Base-by-base conservation (phyloP, 53 echinoderm and acorn worm species). In the Echinometra lucunter region DNA sequence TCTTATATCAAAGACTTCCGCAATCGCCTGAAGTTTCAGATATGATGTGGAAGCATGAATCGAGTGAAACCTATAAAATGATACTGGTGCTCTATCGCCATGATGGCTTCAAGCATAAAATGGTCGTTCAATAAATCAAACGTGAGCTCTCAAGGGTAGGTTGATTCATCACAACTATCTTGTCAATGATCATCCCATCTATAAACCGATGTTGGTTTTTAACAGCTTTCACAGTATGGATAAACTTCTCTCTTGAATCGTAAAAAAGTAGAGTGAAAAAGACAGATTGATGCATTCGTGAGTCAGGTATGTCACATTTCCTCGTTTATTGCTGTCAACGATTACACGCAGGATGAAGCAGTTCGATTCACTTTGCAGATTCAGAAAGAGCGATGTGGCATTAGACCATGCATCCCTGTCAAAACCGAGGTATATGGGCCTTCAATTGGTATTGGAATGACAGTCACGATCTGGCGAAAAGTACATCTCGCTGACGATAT, bases 381-480 rank as follows among this genome's bases (percentile, higher is more conserved):
- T n/a, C n/a, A 40, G 78, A 42, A 38, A 38, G 42, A 78, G 42
- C 42, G 78, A 78, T 18, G 38, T 38, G 78, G 42, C 38, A 18
- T 42, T 78, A 78, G 78, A 78, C 78, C 21, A 78, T 40, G 40
- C 38, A 78, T 19, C 3, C 21, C 42, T 23, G 78, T 78, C 21
- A 19, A 78, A 42, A 78, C 6, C 40, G 40, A 78, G 42, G 21
- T 35, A 38, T 78, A 78, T 78, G 42, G 78, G 21, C 42, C 40
- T 42, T 42, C 78, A 35, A 42, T 42, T 42, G 78, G 78, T 78
- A 78, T 78, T 42, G 23, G 35, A 78, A 78, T 78, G 78, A 78
- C 78, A 78, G 78, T 78, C 78, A 78, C 78, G 78, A 38, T 42
- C 78, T 4, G 32, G 38, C 40, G 17, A 78, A 78, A 78, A 78